Conservation (phyloP, 1,140 invertebrate genomes). For the Teleogryllus occipitalis region DNA sequence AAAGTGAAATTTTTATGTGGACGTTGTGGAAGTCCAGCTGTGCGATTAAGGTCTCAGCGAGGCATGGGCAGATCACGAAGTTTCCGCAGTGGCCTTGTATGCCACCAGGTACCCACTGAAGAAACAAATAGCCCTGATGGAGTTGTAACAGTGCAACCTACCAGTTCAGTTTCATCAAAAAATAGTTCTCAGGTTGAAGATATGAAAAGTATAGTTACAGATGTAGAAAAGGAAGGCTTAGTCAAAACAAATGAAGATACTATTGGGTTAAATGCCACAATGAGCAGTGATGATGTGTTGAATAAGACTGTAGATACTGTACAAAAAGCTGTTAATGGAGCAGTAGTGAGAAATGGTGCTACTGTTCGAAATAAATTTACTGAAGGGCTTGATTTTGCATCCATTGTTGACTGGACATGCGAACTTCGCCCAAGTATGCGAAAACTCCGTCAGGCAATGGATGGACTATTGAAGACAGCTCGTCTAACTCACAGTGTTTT, state of each 20-base stretch:
- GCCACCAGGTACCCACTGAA: conserved; percentile 27
- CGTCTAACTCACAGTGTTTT: conserved; percentile 81
- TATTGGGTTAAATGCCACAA: conserved; percentile 12
- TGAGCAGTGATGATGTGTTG: conserved; percentile 20
- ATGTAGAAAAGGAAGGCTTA: neutral
- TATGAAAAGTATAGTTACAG: neutral
- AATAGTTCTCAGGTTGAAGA: neutral
- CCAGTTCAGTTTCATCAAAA: neutral
- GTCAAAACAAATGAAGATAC: neutral
- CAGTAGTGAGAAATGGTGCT: conserved; percentile 12
- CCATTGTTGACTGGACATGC: conserved; percentile 61
- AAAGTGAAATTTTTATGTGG: conserved; percentile 71
- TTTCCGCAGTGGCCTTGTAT: conserved; percentile 14
- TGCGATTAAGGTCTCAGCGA: conserved; percentile 29
- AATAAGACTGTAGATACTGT: conserved; percentile 19
- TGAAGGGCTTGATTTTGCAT: conserved; percentile 56
- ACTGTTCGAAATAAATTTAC: conserved; percentile 61
- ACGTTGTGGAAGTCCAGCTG: conserved; percentile 59
- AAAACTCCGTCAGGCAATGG: conserved; percentile 71
- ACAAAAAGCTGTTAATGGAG: conserved; percentile 19
- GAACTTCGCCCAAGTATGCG: conserved; percentile 72
- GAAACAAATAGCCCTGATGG: conserved; percentile 20
- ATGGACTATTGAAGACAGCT: conserved; percentile 71
- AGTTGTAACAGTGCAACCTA: conserved; percentile 31
- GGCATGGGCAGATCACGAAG: conserved; percentile 17